phyloP scores from a whole-genome alignment of 2,888 invertebrate genomes.

The Stictocephala bisonia region DNA sequence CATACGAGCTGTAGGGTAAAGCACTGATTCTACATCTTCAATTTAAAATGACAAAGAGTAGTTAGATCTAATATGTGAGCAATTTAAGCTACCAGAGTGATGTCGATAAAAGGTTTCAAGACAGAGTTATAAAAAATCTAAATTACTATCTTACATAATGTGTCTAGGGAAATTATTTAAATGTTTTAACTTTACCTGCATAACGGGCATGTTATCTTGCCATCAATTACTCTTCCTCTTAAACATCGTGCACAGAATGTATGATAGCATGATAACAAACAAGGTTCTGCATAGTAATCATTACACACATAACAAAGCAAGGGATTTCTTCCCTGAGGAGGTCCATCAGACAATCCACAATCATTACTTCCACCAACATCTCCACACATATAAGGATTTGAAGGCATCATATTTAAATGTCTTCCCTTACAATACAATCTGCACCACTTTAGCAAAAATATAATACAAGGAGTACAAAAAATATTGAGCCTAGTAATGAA shows the following conservation, averaged over 20 bases:
- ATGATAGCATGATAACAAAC: slow-evolving; percentile 76
- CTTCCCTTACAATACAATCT: background rate
- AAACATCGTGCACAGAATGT: slow-evolving; percentile 77
- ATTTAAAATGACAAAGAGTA: too few relatives aligned
- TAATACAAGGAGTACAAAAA: too few relatives aligned
- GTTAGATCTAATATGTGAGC: too few relatives aligned
- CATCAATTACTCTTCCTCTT: slow-evolving; percentile 71
- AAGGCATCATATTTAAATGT: slow-evolving; percentile 33
- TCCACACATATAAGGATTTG: slow-evolving; percentile 38
- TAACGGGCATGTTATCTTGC: slow-evolving; percentile 73
- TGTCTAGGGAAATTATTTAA: too few relatives aligned
- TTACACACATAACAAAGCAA: slow-evolving; percentile 75
- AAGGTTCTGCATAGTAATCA: slow-evolving; percentile 76
- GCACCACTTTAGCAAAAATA: too few relatives aligned
- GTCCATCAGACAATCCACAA: slow-evolving; percentile 36
- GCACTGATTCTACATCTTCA: too few relatives aligned
- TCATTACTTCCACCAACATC: slow-evolving; percentile 32
- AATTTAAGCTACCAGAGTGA: too few relatives aligned
- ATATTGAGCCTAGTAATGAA: too few relatives aligned
- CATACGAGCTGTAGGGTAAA: too few relatives aligned
- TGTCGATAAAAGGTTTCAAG: too few relatives aligned
- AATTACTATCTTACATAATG: too few relatives aligned
- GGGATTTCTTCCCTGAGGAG: slow-evolving; percentile 67
- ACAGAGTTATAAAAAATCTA: too few relatives aligned
- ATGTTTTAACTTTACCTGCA: slow-evolving; percentile 74